These are phyloP conservation scores for Epinotia ramella DNA, from an alignment of 2,888 invertebrate species.

Conservation along the genomic window DNA sequence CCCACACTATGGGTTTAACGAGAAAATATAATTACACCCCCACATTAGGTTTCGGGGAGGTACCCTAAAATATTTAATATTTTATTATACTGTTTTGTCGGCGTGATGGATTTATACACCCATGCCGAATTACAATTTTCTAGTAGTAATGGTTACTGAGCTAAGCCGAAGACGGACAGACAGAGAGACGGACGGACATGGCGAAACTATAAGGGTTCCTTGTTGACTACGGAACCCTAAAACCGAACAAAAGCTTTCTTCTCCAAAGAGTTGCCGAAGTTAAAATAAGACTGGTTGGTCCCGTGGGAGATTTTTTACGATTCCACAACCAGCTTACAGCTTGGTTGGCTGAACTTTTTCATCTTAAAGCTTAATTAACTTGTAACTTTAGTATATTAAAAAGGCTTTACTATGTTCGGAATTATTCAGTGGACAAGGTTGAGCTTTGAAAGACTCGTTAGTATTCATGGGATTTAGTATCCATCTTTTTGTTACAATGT, in stretches of 20 bases:
- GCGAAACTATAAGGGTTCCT: too few relatives aligned
- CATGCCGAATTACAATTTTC: too few relatives aligned
- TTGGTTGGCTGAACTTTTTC: constrained; percentile 9
- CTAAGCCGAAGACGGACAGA: too few relatives aligned
- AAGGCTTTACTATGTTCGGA: constrained; percentile 15
- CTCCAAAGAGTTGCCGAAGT: background rate
- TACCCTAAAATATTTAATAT: too few relatives aligned
- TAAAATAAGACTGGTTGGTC: background rate
- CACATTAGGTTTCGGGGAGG: too few relatives aligned
- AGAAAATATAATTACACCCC: too few relatives aligned
- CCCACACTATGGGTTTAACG: too few relatives aligned
- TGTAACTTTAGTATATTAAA: constrained; percentile 31
- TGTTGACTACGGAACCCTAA: too few relatives aligned
- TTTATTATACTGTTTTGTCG: too few relatives aligned
- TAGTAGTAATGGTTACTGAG: too few relatives aligned
- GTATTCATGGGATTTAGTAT: constrained; percentile 27
- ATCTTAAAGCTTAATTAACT: constrained; percentile 29
- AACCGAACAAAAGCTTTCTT: background rate
- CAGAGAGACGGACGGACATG: too few relatives aligned
- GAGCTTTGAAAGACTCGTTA: constrained; percentile 12
- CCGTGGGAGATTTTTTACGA: constrained; percentile 14
- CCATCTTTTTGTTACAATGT: constrained; percentile 12
- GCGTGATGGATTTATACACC: too few relatives aligned
- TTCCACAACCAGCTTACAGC: background rate
- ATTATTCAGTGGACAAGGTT: constrained; percentile 22